Evolutionary conservation across 2,888 invertebrate genomes (phyloP).

Genomic region (Mesorhabditis spiculigera): DNA sequence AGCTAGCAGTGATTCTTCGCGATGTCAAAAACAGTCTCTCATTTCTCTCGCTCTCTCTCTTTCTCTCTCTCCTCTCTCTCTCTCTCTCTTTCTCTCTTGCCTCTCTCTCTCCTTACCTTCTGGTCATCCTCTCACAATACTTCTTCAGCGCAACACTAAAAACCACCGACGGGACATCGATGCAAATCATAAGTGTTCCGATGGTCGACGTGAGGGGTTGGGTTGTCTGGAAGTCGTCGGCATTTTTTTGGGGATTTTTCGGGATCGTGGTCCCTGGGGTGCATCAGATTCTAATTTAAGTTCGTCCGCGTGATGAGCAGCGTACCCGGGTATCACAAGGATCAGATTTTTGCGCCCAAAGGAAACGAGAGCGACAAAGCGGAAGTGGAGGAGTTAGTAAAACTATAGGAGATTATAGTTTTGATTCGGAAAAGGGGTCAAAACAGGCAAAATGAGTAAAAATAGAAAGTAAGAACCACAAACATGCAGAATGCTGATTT

Average conservation of each 20-base stretch:
- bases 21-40: neutral
- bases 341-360: no score
- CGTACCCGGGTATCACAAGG: no score
- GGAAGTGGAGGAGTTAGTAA: no score
- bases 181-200: neutral
- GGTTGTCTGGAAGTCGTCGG: no score
- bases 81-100: neutral
- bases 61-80: neutral
- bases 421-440: no score
- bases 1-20: neutral
- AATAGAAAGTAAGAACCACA: neutral
- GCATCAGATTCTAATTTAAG: no score
- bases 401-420: no score
- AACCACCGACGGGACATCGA: conserved; percentile 5
- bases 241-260: no score
- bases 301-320: no score
- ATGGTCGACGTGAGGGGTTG: neutral
- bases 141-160: neutral
- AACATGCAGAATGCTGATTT: neutral
- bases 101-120: conserved; percentile 3
- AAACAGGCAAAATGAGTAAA: neutral
- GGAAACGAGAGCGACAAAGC: no score
- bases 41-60: neutral
- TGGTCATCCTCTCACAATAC: neutral
- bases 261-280: no score